Conservation (phyloP, 2,888 invertebrate species). For the Ophioninae sp. region DNA sequence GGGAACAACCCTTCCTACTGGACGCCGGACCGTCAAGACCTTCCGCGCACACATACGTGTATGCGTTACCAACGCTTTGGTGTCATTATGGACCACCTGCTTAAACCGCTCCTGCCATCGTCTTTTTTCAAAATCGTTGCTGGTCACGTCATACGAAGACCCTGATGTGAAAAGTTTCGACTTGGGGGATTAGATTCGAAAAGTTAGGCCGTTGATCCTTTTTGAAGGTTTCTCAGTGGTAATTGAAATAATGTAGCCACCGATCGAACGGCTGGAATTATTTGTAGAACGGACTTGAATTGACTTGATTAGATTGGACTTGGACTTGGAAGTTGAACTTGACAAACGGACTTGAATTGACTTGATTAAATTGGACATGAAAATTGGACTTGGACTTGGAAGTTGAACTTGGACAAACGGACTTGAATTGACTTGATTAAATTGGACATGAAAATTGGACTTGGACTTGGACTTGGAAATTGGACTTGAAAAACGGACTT, state of each 20-base stretch:
- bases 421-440: too few relatives aligned
- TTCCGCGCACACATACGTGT: background rate
- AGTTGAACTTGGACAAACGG: too few relatives aligned
- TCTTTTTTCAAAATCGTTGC: background rate
- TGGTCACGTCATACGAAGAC: background rate
- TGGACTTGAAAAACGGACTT: too few relatives aligned
- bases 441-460: too few relatives aligned
- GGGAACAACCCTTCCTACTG: constrained; percentile 57
- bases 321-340: too few relatives aligned
- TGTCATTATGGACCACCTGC: constrained; percentile 16
- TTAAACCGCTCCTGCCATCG: background rate
- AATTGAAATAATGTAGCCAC: background rate
- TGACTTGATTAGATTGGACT: too few relatives aligned
- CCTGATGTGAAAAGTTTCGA: background rate
- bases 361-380: too few relatives aligned
- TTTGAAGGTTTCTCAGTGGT: background rate
- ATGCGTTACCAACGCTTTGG: constrained; percentile 1
- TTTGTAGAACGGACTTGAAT: background rate
- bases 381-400: too few relatives aligned
- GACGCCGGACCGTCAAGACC: constrained; percentile 36
- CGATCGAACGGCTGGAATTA: background rate
- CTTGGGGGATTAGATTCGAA: background rate
- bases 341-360: too few relatives aligned
- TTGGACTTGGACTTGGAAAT: too few relatives aligned
- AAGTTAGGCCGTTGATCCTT: background rate